Base-by-base conservation (phyloP, 2,113 vertebrate genomes). In the Phodopus roborovskii region DNA sequence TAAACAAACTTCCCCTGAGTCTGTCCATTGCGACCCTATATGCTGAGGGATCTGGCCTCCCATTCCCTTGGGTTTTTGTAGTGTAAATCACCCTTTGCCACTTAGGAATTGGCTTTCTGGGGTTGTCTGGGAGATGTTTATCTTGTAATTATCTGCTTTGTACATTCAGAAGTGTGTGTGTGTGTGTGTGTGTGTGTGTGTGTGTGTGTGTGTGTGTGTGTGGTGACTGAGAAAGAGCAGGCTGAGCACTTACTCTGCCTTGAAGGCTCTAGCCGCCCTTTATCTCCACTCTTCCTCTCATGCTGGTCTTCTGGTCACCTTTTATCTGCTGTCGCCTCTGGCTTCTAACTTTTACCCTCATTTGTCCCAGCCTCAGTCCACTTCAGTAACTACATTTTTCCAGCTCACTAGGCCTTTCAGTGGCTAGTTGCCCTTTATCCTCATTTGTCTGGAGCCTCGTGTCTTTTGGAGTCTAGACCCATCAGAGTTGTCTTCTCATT, bases 381-480 rank as follows among this genome's bases (percentile, higher is more conserved):
- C 83, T 75, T 89, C 75, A 74, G 56, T 66, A 83, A 28, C 93
- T 62, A 12, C 20, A 26, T 26, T 50, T 45, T 82, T 92, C 53
- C 39, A 91, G 64, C 56, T 88, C 68, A 45, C 30, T 82, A 50
- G 48, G 16, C 48, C 36, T 50, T 66, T 50, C 17, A 11, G 2
- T 39, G 3, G 79, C 19, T n/a, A 39, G 5, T 62, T 68, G 64
- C 45, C 39, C 70, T 89, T 64, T 30, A 77, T 8, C 39, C 45
- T 2, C 0, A 19, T 19, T 42, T 60, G 17, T 53, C 26, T 68
- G 56, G 28, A 9, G 0, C 26, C 42, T 66, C n/a, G 1, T 45
- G 10, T 64, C 88, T 93, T 42, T 91, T 45, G 56, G 36, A 88
- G 36, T 39, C 33, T 87, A 66, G 56, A 60, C 73, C 81, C 26